Base-by-base conservation (phyloP, 2,113 vertebrate species). In the Miniopterus natalensis region DNA sequence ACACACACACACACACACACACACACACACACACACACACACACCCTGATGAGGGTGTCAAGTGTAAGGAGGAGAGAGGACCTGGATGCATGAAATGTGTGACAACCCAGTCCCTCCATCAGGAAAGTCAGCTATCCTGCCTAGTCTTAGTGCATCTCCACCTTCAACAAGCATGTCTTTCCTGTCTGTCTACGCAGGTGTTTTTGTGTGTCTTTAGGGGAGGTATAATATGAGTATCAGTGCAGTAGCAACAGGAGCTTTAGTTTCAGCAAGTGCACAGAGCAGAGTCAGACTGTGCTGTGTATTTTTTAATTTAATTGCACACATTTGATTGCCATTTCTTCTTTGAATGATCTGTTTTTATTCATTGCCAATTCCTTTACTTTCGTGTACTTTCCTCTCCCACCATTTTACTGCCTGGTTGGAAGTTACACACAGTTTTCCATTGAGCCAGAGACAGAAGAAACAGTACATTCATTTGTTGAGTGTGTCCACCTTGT, bases 361-460 rank as follows among this genome's bases (percentile, higher is more conserved):
- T 59, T 81, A 53, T 85, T 40, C 57, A 61, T 85, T 90, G 8
- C 2, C n/a, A 80, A 57, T 81, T 92, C 20, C 23, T 95, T 96
- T 75, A 45, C 45, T 84, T 85, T 84, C 8, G 42, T 73, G n/a
- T 59, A 88, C 15, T 84, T 84, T 92, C 12, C 40, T 81, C 13
- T 90, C 25, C 40, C 66, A 75, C 31, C 6, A 65, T 80, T 91
- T 91, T 92, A 55, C 57, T 51, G 42, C 36, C 36, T 47, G 65
- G 4, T 27, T 89, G 21, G 71, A 55, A 80, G 27, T 53, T 61
- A 66, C 53, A 70, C 25, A 80, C 12, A 66, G 20, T 65, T 88
- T 92, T 92, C 20, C 25, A 59, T 14, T 84, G 65, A 59, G 53
- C 25, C 42, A 78, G n/a, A 84, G n/a, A 51, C 2, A 9, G 31